Evolutionary conservation across 2,113 vertebrate genomes (phyloP), one percentile per base, ranked within the genome.

Genomic region (Engystomops pustulosus): DNA sequence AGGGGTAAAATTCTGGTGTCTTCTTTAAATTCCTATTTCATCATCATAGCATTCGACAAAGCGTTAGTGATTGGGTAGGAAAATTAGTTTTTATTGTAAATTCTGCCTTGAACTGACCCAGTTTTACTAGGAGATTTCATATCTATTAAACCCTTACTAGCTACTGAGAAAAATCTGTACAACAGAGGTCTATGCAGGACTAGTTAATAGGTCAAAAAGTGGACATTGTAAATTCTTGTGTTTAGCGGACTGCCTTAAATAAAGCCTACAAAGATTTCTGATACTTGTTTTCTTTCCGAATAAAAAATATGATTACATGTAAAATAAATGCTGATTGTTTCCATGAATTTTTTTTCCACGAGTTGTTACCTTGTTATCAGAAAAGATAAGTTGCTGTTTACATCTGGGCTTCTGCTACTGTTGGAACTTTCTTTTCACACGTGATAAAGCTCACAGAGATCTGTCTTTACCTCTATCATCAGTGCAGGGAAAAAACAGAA

Each of bases 291-390:
- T 9, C 41, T 25, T 44, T 23, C 27, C 14, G 1, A 60, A 68
- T 30, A 5, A 68, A 68, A 36, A 38, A 23, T 72, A 45, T 27
- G 12, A 23, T 18, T 41, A 36, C 41, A 25, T 72, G n/a, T n/a
- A n/a, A 72, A 72, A 27, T 72, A 72, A 47, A 72, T 45, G 41
- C 27, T 25, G 25, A 45, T 3, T 72, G 12, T 72, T 41, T 72
- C 8, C 32, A 36, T 68, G 17, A 27, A n/a, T 17, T 27, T 47
- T n/a, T 38, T 4, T n/a, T 38, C 44, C 1, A 10, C 4, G 20
- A 69, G 36, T 38, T 8, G 2, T 36, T 69, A 69, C n/a, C n/a
- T 20, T 38, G 10, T 69, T 41, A 41, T 41, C 38, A 45, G 44
- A 45, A 45, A 45, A 12, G 44, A 30, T 15, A 17, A 65, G 11